These are phyloP conservation scores for Zapornia atra DNA, from an alignment of 2,113 vertebrate species.

Conservation along the genomic window DNA sequence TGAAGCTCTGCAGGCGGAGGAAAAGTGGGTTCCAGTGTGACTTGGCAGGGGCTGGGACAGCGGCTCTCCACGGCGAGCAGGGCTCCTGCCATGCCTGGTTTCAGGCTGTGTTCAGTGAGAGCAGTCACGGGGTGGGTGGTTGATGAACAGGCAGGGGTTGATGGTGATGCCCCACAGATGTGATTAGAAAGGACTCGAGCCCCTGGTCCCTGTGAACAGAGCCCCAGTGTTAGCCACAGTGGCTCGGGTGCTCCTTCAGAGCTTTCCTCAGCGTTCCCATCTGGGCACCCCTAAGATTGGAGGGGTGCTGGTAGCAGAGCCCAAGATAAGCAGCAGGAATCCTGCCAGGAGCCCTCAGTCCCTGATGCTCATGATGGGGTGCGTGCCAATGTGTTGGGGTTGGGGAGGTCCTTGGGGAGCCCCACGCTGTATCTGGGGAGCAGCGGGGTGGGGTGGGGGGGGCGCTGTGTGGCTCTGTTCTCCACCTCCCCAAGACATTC, in stretches of 20 bases:
- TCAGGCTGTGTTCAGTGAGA: conserved; percentile 8
- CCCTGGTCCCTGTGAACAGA: not conserved
- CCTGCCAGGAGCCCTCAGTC: not conserved
- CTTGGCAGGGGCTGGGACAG: not conserved
- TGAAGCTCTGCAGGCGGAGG: not conserved
- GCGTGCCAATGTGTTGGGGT: not conserved
- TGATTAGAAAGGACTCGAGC: not conserved
- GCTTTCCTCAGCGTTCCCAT: not conserved
- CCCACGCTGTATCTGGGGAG: not conserved
- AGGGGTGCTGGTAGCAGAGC: not conserved
- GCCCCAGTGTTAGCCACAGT: not conserved
- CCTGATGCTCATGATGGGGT: not conserved
- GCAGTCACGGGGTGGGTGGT: not conserved
- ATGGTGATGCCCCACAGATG: fast-evolving
- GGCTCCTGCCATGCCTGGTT: conserved; percentile 7
- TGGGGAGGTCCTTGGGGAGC: not conserved
- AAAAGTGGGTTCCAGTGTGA: conserved; percentile 33
- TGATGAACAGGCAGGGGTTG: not conserved
- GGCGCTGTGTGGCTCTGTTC: fast-evolving
- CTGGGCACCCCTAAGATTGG: not conserved
- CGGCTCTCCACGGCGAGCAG: not conserved
- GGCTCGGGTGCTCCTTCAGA: not conserved
- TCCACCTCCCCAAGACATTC: not conserved
- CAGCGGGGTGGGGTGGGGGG: not conserved
- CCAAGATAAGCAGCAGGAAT: not conserved